A percentile compares a stretch with the other conserved stretches of the same genome.
Conservation (phyloP, 2,113 vertebrate genomes). For the Machaerirhynchus nigripectus region DNA sequence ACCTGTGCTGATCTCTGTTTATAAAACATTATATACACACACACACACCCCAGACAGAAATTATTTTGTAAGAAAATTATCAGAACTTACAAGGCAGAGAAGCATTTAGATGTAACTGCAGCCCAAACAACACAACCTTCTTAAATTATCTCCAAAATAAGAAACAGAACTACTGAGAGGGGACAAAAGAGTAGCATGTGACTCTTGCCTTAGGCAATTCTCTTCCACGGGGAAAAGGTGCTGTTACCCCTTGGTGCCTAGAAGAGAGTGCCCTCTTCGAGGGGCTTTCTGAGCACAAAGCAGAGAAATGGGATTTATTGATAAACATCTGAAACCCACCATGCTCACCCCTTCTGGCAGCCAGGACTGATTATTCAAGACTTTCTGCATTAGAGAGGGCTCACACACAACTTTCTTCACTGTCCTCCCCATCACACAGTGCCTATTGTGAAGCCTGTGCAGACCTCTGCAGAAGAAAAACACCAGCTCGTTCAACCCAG, state of each 20-base stretch:
- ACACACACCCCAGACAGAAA: background rate
- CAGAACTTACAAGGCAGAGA: background rate
- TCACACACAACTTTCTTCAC: accelerated
- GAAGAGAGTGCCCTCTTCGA: background rate
- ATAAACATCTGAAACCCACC: background rate
- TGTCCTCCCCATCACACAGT: background rate
- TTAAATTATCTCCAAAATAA: background rate
- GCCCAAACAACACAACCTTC: background rate
- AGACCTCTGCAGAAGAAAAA: background rate
- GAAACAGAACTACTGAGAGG: background rate
- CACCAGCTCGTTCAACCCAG: background rate
- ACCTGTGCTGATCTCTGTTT: background rate
- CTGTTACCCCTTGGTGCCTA: background rate
- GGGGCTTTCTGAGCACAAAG: background rate
- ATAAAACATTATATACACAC: background rate
- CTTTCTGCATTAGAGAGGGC: background rate
- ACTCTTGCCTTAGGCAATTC: background rate
- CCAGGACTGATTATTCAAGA: background rate
- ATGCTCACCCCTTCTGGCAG: background rate
- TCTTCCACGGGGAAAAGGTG: background rate
- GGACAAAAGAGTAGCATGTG: background rate
- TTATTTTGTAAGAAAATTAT: background rate
- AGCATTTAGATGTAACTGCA: background rate
- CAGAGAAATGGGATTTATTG: background rate
- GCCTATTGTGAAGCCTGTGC: background rate